These are phyloP conservation scores for Delphinapterus leucas DNA, from an alignment of 2,113 vertebrate genomes.

Conservation along the genomic window DNA sequence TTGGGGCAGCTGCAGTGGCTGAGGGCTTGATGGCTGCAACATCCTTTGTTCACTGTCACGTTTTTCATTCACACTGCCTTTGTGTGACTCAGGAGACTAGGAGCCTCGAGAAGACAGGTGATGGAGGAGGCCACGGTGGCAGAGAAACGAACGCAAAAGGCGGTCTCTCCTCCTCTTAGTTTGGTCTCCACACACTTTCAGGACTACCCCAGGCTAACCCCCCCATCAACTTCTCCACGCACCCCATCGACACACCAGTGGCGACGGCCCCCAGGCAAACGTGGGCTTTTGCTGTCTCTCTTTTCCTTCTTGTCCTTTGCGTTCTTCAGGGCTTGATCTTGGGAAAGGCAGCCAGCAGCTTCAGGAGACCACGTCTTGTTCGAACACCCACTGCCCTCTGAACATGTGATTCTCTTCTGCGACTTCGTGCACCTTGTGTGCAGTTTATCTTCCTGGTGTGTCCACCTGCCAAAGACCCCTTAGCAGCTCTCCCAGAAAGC, in stretches of 20 bases:
- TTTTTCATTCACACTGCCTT: too few relatives aligned
- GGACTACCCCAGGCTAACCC: background rate
- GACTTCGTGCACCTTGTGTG: accelerated
- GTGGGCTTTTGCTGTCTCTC: background rate
- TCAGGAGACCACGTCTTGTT: background rate
- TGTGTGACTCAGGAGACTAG: background rate
- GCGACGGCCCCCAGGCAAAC: background rate
- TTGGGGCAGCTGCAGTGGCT: too few relatives aligned
- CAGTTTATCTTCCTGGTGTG: too few relatives aligned
- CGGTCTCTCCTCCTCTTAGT: accelerated
- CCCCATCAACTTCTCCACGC: background rate
- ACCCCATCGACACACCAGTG: too few relatives aligned
- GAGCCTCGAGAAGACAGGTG: background rate
- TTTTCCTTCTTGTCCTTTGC: too few relatives aligned
- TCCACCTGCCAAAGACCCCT: too few relatives aligned
- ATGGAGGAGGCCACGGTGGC: background rate
- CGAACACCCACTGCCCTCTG: background rate
- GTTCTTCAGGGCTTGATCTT: background rate
- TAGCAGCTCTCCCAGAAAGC: background rate
- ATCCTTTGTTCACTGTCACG: too few relatives aligned
- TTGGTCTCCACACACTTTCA: accelerated
- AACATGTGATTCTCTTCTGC: accelerated
- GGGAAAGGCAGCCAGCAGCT: too few relatives aligned
- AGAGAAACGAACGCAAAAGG: background rate
- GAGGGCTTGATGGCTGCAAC: too few relatives aligned